phyloP scores from a whole-genome alignment of 2,797 vertebrate species.

The Taeniopygia guttata region DNA sequence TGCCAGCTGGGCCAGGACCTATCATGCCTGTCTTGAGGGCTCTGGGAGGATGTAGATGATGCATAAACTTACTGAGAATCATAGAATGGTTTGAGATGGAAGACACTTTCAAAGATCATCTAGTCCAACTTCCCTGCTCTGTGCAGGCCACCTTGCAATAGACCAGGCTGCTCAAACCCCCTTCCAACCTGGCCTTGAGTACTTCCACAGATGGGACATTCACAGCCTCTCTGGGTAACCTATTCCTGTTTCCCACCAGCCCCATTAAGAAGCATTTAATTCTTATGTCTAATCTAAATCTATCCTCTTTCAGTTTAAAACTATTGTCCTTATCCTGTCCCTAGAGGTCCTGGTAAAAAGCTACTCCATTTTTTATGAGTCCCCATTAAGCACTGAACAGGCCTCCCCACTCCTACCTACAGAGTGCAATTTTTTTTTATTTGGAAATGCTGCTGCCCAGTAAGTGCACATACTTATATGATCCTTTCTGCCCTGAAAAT shows the following conservation, averaged over 20 bases:
- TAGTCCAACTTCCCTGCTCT: neutral
- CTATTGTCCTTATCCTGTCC: neutral
- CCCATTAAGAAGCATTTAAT: neutral
- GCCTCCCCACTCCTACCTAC: too few species aligned
- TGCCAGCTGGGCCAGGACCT: neutral
- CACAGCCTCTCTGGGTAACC: neutral
- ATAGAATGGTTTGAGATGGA: neutral
- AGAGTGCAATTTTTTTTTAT: neutral
- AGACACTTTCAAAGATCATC: neutral
- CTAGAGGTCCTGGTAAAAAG: neutral
- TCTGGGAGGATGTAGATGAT: neutral
- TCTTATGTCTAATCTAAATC: neutral
- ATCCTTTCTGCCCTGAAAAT: neutral
- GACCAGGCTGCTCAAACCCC: neutral
- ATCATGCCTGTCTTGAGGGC: fast-evolving
- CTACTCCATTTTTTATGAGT: neutral
- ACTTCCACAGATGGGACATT: neutral
- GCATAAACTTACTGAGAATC: neutral
- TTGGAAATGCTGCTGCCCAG: neutral
- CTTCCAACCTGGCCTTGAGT: neutral
- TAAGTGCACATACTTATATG: neutral
- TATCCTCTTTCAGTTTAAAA: neutral
- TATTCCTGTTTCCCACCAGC: neutral
- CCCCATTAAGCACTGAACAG: neutral
- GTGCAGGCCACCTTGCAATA: neutral